phyloP scores from a whole-genome alignment of 2,113 vertebrate genomes.

The Pandion haliaetus region DNA sequence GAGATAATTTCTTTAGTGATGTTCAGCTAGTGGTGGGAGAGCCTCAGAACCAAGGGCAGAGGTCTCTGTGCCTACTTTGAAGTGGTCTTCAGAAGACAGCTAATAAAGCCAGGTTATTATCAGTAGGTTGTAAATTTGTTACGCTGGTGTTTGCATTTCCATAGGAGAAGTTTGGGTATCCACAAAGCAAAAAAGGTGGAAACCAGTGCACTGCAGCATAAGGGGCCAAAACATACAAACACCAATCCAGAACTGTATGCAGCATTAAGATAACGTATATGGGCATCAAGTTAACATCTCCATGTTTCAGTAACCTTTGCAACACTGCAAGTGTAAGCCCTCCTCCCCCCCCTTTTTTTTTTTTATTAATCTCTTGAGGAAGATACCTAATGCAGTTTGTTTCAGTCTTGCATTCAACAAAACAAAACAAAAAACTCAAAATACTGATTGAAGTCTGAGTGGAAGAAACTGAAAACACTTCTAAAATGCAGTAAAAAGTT shows the following conservation, averaged over 20 bases:
- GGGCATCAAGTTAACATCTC: neutral
- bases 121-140: neutral
- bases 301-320: neutral
- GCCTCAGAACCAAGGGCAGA: neutral
- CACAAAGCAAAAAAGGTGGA: neutral
- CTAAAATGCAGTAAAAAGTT: neutral
- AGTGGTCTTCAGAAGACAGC: neutral
- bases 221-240: neutral
- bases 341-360: fast-evolving
- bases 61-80: neutral
- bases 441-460: neutral
- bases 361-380: neutral
- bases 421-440: neutral
- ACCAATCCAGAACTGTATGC: fast-evolving
- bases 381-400: neutral
- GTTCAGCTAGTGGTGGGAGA: neutral
- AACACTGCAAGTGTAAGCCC: neutral
- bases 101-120: neutral
- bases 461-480: neutral
- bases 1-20: neutral
- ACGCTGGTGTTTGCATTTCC: neutral
- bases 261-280: fast-evolving
- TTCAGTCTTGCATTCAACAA: neutral
- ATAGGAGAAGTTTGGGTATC: neutral
- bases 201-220: neutral